Percentiles rank a stretch among this genome's conserved stretches.
Evolutionary conservation across 2,888 invertebrate genomes (phyloP).

Genomic region (Stenodema calcarata): DNA sequence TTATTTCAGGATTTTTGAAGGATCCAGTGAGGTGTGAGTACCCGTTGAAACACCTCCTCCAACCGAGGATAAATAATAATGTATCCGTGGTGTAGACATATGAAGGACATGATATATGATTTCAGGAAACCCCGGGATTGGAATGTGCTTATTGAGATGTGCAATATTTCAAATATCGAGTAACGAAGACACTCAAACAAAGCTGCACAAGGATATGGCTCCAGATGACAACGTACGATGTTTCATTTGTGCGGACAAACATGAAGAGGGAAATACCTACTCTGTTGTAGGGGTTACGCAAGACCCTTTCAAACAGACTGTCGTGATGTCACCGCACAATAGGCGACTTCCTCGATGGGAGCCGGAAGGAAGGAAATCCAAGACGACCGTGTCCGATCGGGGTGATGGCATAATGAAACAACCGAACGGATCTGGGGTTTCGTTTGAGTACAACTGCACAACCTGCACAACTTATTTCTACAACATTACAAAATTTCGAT

Average conservation of each 20-base stretch:
- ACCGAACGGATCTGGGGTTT: neutral
- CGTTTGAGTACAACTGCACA: neutral
- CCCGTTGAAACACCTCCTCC: no score
- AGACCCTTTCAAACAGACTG: neutral
- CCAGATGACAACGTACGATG: neutral
- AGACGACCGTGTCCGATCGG: conserved; percentile 34
- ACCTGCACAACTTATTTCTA: neutral
- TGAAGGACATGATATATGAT: no score
- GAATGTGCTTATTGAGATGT: no score
- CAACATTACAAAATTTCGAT: neutral
- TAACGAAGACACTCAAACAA: no score
- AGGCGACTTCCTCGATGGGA: conserved; percentile 9
- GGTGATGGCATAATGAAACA: conserved; percentile 21
- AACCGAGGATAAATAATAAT: no score
- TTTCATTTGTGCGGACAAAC: neutral
- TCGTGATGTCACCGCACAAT: neutral
- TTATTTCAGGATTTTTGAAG: no score
- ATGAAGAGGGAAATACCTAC: neutral
- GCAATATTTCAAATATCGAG: no score
- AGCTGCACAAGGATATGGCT: no score
- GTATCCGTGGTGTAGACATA: no score
- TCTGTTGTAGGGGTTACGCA: neutral
- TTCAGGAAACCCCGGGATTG: no score
- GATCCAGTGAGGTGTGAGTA: no score
- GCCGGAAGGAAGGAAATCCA: conserved; percentile 36